Evolutionary conservation across 2,888 invertebrate genomes (phyloP).

Genomic region (Desoria tigrina): DNA sequence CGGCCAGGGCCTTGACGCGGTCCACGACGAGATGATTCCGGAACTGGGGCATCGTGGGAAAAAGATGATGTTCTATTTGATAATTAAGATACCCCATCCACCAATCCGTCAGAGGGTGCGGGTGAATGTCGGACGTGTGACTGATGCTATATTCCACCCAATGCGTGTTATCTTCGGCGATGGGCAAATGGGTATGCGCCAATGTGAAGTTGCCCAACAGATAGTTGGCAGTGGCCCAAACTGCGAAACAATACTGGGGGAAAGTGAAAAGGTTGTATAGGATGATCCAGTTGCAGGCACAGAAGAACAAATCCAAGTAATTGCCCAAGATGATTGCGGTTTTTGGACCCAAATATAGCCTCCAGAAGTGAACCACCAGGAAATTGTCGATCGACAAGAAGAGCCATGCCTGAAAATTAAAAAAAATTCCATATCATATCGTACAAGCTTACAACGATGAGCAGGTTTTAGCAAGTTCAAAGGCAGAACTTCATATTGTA

Average conservation of each 20-base stretch:
- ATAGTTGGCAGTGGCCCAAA: constrained; percentile 51
- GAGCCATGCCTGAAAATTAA: constrained; percentile 46
- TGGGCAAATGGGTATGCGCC: constrained; percentile 51
- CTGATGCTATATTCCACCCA: constrained; percentile 39
- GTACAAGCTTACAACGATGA: too few relatives aligned
- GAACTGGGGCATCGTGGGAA: constrained; percentile 53
- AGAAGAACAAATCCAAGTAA: constrained; percentile 44
- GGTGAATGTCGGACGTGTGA: neutral
- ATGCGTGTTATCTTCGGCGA: constrained; percentile 35
- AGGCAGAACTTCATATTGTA: too few relatives aligned
- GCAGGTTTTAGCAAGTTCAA: too few relatives aligned
- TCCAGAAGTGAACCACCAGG: constrained; percentile 49
- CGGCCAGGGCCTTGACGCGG: constrained; percentile 44
- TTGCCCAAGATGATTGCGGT: constrained; percentile 39
- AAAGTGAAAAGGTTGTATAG: constrained; percentile 9
- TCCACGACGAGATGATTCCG: constrained; percentile 40
- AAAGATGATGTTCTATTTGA: constrained; percentile 40
- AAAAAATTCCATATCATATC: too few relatives aligned
- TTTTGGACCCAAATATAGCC: constrained; percentile 47
- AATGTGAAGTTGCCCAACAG: constrained; percentile 52
- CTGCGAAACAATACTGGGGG: constrained; percentile 41
- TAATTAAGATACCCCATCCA: constrained; percentile 23
- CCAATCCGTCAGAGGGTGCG: neutral
- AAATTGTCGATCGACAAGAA: constrained; percentile 49
- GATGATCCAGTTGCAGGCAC: constrained; percentile 42